A percentile compares a stretch with the other conserved stretches of the same genome.
These are phyloP conservation scores for Trichacis sp. DNA, from an alignment of 2,888 invertebrate genomes.

Conservation along the genomic window DNA sequence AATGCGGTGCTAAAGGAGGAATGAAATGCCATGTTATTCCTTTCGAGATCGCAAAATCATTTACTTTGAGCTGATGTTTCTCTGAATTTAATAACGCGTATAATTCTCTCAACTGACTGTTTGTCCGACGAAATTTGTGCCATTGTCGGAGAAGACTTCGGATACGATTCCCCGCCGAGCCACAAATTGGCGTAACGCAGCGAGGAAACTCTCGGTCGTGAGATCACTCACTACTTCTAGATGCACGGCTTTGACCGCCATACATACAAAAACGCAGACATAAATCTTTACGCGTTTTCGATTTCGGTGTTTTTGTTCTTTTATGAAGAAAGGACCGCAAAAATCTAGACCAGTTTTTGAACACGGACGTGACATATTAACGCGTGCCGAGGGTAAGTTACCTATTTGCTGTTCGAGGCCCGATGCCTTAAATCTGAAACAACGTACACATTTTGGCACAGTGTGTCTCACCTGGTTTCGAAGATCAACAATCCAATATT, in stretches of 20 bases:
- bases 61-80: too few species aligned
- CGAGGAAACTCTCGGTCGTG: slow-evolving; percentile 52
- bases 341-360: slow-evolving; percentile 47
- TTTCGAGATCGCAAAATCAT: too few species aligned
- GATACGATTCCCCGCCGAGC: slow-evolving; percentile 48
- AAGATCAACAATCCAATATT: slow-evolving; percentile 38
- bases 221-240: slow-evolving; percentile 52
- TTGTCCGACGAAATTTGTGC: slow-evolving; percentile 57
- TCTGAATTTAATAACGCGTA: too few species aligned
- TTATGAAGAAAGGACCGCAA: too few species aligned
- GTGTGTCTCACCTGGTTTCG: slow-evolving; percentile 14
- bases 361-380: slow-evolving; percentile 43
- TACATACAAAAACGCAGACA: too few species aligned
- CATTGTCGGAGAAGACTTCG: slow-evolving; percentile 53
- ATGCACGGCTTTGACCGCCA: slow-evolving; percentile 53
- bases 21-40: slow-evolving; percentile 19
- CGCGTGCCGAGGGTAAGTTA: slow-evolving; percentile 43
- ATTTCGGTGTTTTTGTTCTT: slow-evolving; percentile 42
- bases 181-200: slow-evolving; percentile 53
- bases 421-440: slow-evolving; percentile 41
- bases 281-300: slow-evolving; percentile 26
- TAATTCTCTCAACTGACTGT: too few species aligned
- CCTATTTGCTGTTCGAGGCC: slow-evolving; percentile 45
- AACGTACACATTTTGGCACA: slow-evolving; percentile 33
- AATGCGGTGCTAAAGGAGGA: slow-evolving; percentile 19